Conservation (phyloP, 2,797 vertebrate species). For the Lutjanus campechanus region DNA sequence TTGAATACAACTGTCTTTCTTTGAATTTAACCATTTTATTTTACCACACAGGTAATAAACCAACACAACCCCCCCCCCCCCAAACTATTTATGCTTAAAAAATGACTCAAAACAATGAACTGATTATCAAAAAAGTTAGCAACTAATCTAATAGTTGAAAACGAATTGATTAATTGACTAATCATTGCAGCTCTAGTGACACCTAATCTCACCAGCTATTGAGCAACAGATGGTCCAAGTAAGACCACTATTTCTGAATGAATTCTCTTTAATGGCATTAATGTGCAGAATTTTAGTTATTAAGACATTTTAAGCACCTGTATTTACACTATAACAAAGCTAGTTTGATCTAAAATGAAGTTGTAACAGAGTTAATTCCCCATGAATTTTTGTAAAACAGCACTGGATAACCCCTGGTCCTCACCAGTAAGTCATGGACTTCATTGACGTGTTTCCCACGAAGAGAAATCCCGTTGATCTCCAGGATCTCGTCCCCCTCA, state of each 20-base stretch:
- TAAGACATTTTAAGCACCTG: not conserved
- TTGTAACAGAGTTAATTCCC: not conserved
- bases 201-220: not conserved
- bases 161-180: too few relatives aligned
- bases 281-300: not conserved
- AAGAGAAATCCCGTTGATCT: slow-evolving; percentile 94
- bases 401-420: not conserved
- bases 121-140: too few relatives aligned
- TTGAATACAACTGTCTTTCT: too few relatives aligned
- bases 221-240: not conserved
- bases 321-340: not conserved
- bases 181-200: too few relatives aligned
- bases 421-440: slow-evolving; percentile 94
- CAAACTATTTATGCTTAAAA: too few relatives aligned
- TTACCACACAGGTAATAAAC: too few relatives aligned
- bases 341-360: not conserved
- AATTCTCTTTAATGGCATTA: not conserved
- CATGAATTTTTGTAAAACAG: not conserved
- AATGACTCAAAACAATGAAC: too few relatives aligned
- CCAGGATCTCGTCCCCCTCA: slow-evolving; percentile 96
- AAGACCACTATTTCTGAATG: not conserved
- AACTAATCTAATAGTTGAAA: too few relatives aligned
- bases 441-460: slow-evolving; percentile 96
- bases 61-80: too few relatives aligned
- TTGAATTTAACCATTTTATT: too few relatives aligned